Base-by-base conservation (phyloP, 2,888 invertebrate genomes). In the Lepidocyrtinus sp. region DNA sequence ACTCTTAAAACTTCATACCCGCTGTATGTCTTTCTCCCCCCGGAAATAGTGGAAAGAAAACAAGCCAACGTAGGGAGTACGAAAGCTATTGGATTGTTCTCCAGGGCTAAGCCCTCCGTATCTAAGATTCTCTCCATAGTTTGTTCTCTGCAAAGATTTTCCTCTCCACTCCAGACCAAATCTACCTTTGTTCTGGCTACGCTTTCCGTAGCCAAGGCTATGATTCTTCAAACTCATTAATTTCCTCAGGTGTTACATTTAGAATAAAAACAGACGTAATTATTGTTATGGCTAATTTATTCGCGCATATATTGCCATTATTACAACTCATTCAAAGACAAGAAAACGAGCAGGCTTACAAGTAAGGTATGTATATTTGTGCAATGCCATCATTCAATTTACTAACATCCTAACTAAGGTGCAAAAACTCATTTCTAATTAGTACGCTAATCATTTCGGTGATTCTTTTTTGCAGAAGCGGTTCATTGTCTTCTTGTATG, bases 51-150 rank as follows among this genome's bases (percentile, higher is more conserved):
- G 3, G 83, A 82, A 24, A 86, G 75, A 22, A 86, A 64, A 59
- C 86, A 86, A 2, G 86, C 84, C 26, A 86, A 76, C 1, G 84
- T 85, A 0, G 86, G 85, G 7, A 86, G 36, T 22, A 84, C 80
- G 17, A 77, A 81, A 9, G 74, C 67, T 0, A 83, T 62, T 9
- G 80, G 80, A 61, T 74, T 74, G 19, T 63, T 64, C 45, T 74
- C 69, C 15, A 45, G 26, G 0, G 75, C n/a, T 1, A 70, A 24
- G 3, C 71, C 75, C 15, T 71, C 67, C 15, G 46, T 15, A 19
- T 77, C 77, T 46, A 77, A 36, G 1, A 77, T 24, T 26, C 55
- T 36, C 12, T 77, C 77, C 77, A 77, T 77, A 22, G 50, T 21
- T 55, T 27, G 3, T 12, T 19, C 21, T 63, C 63, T 5, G 1